Evolutionary conservation across 2,888 invertebrate species (phyloP), one percentile per base, ranked within the genome.

Genomic region (Ormia ochracea): DNA sequence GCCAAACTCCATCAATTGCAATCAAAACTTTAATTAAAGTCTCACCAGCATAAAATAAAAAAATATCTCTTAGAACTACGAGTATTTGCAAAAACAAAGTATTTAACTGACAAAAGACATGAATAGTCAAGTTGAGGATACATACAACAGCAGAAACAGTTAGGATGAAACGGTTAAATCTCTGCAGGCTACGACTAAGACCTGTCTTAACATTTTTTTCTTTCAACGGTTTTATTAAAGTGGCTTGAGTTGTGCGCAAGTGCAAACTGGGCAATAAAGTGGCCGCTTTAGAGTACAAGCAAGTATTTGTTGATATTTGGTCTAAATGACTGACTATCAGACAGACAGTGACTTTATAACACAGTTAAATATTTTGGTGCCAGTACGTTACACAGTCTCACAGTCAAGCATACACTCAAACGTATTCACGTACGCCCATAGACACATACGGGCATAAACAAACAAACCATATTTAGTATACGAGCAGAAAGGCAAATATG

Each of bases 131-230:
- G 33, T 70, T 36, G 28, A 21, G 65, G 58, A 14, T 66, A 58
- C 33, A 38, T n/a, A 31, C 59, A 59, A 54, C 48, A 45, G 12
- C 45, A 56, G 12, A 36, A 48, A 54, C 52, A 58, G 36, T 26
- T 69, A 52, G 19, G 48, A 50, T 14, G 54, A 85, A 86, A 87
- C 85, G 81, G 86, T 85, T 85, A 86, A 86, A 84, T 74, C 79
- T 52, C 79, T 83, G 84, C 87, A 85, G 82, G 85, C 85, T 66
- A 59, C 26, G 33, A 83, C 83, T 84, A 83, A 83, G 86, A 87
- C 87, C 87, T 86, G 87, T 87, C 86, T 86, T 82, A 85, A 86
- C 86, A 86, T 86, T 86, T 80, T 59, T 59, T 38, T 14, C 6
- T 1, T n/a, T 7, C 17, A 54, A 56, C 6, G 52, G 54, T 56